Base-by-base conservation (phyloP, 2,113 vertebrate genomes). In the Urocolius indicus region DNA sequence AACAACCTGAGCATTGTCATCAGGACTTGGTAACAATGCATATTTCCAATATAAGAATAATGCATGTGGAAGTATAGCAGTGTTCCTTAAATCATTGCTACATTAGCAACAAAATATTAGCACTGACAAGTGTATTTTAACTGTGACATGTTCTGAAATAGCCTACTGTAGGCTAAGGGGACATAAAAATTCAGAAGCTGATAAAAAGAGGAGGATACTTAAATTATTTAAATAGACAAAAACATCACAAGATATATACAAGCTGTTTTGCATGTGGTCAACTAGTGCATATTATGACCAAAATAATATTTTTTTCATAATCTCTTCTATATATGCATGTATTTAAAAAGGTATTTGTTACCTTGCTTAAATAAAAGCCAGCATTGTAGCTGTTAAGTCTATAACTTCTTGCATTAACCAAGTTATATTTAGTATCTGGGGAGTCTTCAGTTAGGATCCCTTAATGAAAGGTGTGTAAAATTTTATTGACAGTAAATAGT, bases 121-220 rank as follows among this genome's bases (percentile, higher is more conserved):
- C 13, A 30, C 16, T 81, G 0, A 0, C 41, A 4, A 20, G 24
- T 26, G 34, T 12, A n/a, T 41, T 10, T 10, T 41, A 41, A 41
- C 32, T 90, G 45, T 65, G 20, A 57, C 2, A 3, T 38, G 17
- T 65, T 90, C 38, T 52, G 26, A 55, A 80, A 71, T 51, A 23
- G 32, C 68, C 26, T 66, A 17, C 14, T 67, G 21, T 57, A 10
- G 43, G 4, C 61, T 79, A 72, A 51, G 41, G 32, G 78, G 30
- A 82, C 75, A 75, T 55, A 55, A 55, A 90, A 49, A 51, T 76
- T 13, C 57, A 76, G n/a, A 24, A 80, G n/a, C 36, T 67, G 58
- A 27, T 73, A 73, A 66, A 82, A 71, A 22, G 12, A 63, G 38
- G 58, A 68, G 43, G 21, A 46, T 80, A 43, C 46, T 76, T 80